These are phyloP conservation scores for Sphaerodactylus townsendi DNA, from an alignment of 2,113 vertebrate species.

Conservation along the genomic window DNA sequence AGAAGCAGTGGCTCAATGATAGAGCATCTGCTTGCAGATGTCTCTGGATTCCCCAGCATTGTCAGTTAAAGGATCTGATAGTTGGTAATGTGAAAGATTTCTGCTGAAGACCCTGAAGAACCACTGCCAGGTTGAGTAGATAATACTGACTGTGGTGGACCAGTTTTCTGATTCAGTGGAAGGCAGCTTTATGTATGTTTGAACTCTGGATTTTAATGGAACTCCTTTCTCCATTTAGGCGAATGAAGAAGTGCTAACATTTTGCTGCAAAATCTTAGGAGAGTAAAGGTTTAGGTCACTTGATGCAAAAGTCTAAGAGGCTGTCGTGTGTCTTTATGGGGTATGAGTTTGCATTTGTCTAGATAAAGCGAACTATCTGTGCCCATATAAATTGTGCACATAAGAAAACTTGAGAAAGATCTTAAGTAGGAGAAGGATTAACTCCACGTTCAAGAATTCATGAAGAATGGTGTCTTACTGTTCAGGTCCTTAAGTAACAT, in stretches of 20 bases:
- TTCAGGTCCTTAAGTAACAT: conserved; percentile 17
- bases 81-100: too few relatives aligned
- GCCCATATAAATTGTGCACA: too few relatives aligned
- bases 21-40: too few relatives aligned
- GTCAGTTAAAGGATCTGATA: too few relatives aligned
- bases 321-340: background rate
- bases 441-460: conserved; percentile 39
- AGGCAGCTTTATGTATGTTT: too few relatives aligned
- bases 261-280: background rate
- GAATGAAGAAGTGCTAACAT: background rate
- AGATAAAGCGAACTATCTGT: accelerated
- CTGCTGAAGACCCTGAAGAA: too few relatives aligned
- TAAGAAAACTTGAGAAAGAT: background rate
- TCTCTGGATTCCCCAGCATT: too few relatives aligned
- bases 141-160: too few relatives aligned
- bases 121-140: too few relatives aligned
- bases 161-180: too few relatives aligned
- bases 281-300: background rate
- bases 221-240: background rate
- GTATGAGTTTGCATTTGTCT: background rate
- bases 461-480: background rate
- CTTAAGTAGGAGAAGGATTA: accelerated
- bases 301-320: background rate
- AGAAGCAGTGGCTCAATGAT: too few relatives aligned
- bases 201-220: too few relatives aligned